These are phyloP conservation scores for Arvicanthis niloticus DNA, from an alignment of 2,113 vertebrate species.

Conservation along the genomic window DNA sequence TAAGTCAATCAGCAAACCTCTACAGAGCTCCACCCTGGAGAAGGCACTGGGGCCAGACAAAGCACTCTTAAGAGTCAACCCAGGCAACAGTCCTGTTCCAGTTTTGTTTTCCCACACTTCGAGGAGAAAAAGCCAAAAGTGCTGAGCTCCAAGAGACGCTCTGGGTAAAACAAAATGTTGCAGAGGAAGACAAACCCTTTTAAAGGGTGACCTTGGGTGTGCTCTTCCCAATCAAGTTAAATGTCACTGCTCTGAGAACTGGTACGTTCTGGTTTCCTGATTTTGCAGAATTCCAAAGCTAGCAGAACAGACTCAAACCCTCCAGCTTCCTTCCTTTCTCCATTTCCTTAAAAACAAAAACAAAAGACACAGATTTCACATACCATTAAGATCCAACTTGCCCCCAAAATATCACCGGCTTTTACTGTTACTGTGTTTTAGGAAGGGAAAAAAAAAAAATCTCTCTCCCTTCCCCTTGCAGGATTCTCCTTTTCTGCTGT, in stretches of 20 bases:
- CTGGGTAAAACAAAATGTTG: constrained; percentile 23
- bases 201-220: constrained; percentile 78
- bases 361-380: constrained; percentile 75
- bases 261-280: constrained; percentile 82
- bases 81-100: background rate
- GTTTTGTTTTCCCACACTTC: constrained; percentile 67
- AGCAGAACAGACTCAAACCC: constrained; percentile 76
- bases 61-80: background rate
- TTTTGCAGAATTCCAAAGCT: constrained; percentile 79
- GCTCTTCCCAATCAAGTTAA: constrained; percentile 76
- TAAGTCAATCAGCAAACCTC: constrained; percentile 33
- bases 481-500: background rate
- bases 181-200: constrained; percentile 73
- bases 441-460: background rate
- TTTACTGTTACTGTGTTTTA: background rate
- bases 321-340: constrained; percentile 82
- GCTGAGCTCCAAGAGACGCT: constrained; percentile 58
- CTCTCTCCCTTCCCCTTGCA: background rate
- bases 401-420: constrained; percentile 38
- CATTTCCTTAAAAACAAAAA: constrained; percentile 83
- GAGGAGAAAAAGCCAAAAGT: constrained; percentile 61
- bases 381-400: constrained; percentile 69
- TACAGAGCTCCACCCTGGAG: fast-evolving
- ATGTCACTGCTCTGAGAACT: constrained; percentile 74
- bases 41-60: background rate